Evolutionary conservation across 2,113 vertebrate species (phyloP).

Genomic region (Thamnophis sirtalis): DNA sequence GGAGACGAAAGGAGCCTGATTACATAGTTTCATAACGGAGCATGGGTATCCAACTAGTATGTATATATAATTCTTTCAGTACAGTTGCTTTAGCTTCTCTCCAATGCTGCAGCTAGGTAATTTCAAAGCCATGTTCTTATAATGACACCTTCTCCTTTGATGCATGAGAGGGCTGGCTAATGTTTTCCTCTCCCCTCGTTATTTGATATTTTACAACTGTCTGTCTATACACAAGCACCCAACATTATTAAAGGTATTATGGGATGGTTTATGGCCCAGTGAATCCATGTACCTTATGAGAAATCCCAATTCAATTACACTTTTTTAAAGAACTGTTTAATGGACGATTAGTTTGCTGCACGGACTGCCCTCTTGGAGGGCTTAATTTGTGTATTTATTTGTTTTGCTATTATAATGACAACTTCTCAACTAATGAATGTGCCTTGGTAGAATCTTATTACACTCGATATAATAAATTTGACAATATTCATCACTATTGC

Average conservation of each 20-base stretch:
- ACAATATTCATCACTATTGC: neutral
- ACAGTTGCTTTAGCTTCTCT: neutral
- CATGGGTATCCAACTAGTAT: too few relatives aligned
- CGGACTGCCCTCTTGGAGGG: conserved; percentile 41
- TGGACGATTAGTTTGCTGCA: conserved; percentile 41
- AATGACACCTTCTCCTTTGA: neutral
- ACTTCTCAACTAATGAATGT: conserved; percentile 26
- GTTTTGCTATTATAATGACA: conserved; percentile 35
- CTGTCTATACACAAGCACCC: neutral
- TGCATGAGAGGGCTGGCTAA: neutral
- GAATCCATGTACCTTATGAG: conserved; percentile 29
- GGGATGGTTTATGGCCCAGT: neutral
- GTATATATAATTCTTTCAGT: neutral
- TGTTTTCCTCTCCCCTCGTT: neutral
- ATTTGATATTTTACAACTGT: neutral
- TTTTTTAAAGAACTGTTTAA: conserved; percentile 38
- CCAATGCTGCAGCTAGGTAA: neutral
- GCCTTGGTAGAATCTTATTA: neutral
- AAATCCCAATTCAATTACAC: conserved; percentile 29
- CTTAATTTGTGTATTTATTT: conserved; percentile 19
- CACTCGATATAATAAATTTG: neutral
- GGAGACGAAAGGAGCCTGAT: too few relatives aligned
- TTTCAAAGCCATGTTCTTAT: neutral
- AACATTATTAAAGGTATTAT: conserved; percentile 12
- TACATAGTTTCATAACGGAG: too few relatives aligned